phyloP scores from a whole-genome alignment of 2,888 invertebrate species.

The Yponomeuta malinellus region DNA sequence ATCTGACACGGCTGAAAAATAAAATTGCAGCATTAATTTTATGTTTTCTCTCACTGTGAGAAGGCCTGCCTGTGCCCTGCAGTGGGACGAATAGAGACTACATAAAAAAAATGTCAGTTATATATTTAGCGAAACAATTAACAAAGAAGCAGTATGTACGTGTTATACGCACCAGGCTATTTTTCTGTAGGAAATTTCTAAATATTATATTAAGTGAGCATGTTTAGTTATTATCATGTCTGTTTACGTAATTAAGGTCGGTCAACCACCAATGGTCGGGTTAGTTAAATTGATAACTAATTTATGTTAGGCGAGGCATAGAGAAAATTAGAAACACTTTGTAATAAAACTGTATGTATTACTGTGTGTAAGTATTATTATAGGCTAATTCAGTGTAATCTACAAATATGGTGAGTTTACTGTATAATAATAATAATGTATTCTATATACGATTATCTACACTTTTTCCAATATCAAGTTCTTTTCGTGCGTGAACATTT shows the following conservation, averaged over 20 bases:
- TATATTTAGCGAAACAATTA: too few relatives aligned
- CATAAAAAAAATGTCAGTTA: too few relatives aligned
- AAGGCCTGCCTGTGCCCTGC: too few relatives aligned
- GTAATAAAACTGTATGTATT: background rate
- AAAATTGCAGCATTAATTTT: background rate
- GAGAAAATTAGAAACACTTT: background rate
- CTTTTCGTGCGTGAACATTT: too few relatives aligned
- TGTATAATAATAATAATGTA: too few relatives aligned
- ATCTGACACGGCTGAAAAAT: background rate
- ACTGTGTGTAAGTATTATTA: background rate
- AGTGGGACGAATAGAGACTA: too few relatives aligned
- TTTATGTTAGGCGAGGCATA: background rate
- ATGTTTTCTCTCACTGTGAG: too few relatives aligned
- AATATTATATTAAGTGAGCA: background rate
- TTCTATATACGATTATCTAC: too few relatives aligned
- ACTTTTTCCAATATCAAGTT: too few relatives aligned
- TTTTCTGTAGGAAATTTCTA: background rate
- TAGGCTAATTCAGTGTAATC: too few relatives aligned
- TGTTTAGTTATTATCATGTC: background rate
- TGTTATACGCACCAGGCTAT: background rate
- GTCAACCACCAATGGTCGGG: background rate
- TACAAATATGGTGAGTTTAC: too few relatives aligned
- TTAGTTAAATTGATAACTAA: background rate
- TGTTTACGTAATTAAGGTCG: background rate
- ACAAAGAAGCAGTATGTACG: too few relatives aligned